A percentile compares a stretch with the other conserved stretches of the same genome.
phyloP scores from a whole-genome alignment of 2,888 invertebrate genomes.

The Sicus ferrugineus region DNA sequence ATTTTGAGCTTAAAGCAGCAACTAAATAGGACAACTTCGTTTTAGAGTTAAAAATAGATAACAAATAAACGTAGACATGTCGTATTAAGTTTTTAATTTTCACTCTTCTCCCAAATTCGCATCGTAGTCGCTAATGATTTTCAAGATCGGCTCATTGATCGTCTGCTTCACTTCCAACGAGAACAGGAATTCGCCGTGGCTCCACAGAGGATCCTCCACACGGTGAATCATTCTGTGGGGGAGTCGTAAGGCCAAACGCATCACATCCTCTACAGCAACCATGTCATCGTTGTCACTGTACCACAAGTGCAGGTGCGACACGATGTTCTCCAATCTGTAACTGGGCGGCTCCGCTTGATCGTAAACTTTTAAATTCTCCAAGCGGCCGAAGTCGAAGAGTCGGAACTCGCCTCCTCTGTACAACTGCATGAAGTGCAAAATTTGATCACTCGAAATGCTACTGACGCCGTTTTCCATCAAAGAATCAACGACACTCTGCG shows the following conservation, averaged over 20 bases:
- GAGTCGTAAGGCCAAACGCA: slow-evolving; percentile 41
- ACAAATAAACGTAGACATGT: too few relatives aligned
- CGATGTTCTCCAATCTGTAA: slow-evolving; percentile 50
- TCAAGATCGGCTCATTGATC: slow-evolving; percentile 50
- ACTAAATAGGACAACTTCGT: background rate
- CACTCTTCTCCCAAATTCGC: background rate
- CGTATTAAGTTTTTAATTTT: background rate
- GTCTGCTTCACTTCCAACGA: slow-evolving; percentile 44
- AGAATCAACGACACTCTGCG: slow-evolving; percentile 2
- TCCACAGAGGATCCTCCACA: slow-evolving; percentile 49
- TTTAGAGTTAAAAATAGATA: too few relatives aligned
- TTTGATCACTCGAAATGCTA: slow-evolving; percentile 56
- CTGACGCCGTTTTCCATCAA: slow-evolving; percentile 44
- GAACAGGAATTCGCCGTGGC: slow-evolving; percentile 47
- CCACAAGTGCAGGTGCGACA: slow-evolving; percentile 49
- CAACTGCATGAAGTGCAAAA: slow-evolving; percentile 54
- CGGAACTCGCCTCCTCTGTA: slow-evolving; percentile 51
- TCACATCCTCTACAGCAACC: slow-evolving; percentile 53
- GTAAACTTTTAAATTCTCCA: slow-evolving; percentile 47
- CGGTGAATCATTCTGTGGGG: slow-evolving; percentile 46
- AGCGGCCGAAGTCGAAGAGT: slow-evolving; percentile 49
- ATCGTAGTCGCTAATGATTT: slow-evolving; percentile 48
- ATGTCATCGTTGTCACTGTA: slow-evolving; percentile 51
- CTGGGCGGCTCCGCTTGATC: slow-evolving; percentile 47
- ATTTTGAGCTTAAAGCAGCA: background rate